These are phyloP conservation scores for Drosophila dives DNA, from an alignment of 2,888 invertebrate genomes.

Conservation along the genomic window DNA sequence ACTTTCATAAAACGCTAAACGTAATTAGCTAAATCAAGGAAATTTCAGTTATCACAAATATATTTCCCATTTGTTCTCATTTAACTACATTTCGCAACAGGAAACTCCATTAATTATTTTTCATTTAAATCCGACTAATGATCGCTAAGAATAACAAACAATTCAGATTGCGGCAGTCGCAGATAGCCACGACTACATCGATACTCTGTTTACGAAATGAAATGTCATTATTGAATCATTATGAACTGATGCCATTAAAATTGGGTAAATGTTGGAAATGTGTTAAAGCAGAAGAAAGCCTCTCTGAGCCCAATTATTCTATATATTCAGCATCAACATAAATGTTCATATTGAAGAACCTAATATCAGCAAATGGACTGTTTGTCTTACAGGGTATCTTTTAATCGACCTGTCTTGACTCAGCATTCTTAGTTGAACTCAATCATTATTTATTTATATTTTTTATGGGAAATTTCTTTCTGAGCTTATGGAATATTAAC, in stretches of 20 bases:
- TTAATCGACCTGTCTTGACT: not conserved
- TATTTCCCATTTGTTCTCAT: constrained; percentile 1
- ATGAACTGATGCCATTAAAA: not conserved
- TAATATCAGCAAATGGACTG: not conserved
- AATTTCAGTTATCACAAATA: constrained; percentile 1
- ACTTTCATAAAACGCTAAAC: not conserved
- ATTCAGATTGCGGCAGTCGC: not conserved
- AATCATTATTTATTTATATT: not conserved
- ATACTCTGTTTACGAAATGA: not conserved
- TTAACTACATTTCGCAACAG: not conserved
- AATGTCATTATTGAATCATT: not conserved
- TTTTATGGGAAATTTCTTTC: not conserved
- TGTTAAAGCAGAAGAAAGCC: not conserved
- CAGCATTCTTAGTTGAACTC: not conserved
- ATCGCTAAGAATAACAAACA: constrained; percentile 7
- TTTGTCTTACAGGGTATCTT: not conserved
- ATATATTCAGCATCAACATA: not conserved
- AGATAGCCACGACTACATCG: not conserved
- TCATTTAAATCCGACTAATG: not conserved
- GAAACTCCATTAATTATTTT: constrained; percentile 3
- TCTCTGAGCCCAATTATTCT: not conserved
- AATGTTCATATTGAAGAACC: not conserved
- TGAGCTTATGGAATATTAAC: not conserved
- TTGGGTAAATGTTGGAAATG: not conserved
- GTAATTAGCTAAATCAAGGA: not conserved